Evolutionary conservation across 2,113 vertebrate genomes (phyloP).

Genomic region (Platysternon megacephalum): DNA sequence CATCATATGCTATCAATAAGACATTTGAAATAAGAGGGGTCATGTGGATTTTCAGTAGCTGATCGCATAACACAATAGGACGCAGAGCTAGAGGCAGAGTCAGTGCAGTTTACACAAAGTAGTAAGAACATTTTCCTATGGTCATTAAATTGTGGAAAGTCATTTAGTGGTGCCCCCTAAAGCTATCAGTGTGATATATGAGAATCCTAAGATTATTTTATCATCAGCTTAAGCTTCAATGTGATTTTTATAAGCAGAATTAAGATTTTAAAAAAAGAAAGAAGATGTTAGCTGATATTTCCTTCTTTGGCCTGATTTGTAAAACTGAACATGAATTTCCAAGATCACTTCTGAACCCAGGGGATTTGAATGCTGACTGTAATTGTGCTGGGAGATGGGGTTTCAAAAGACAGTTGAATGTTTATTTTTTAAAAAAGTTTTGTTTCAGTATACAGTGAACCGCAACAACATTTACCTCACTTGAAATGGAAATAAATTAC

Average conservation of each 20-base stretch:
- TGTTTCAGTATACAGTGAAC: neutral
- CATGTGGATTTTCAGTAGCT: conserved; percentile 11
- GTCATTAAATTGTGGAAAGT: neutral
- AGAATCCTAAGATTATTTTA: conserved; percentile 16
- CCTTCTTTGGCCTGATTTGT: neutral
- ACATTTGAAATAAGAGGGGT: conserved; percentile 36
- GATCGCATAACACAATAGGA: neutral
- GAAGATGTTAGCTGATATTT: rapidly evolving
- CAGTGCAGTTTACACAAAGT: neutral
- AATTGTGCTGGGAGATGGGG: neutral
- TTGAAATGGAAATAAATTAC: neutral
- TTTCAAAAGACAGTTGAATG: neutral
- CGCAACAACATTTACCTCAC: neutral
- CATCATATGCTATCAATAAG: neutral
- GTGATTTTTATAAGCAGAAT: neutral
- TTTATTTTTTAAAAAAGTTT: neutral
- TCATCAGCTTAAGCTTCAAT: neutral
- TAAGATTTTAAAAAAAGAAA: neutral
- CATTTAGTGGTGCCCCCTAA: neutral
- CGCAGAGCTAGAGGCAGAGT: neutral
- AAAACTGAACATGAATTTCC: neutral
- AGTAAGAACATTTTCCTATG: neutral
- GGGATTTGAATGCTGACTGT: neutral
- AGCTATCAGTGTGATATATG: neutral
- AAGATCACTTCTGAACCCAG: neutral